Percentiles rank a stretch among this genome's conserved stretches.
Evolutionary conservation across 2,888 invertebrate species (phyloP).

Genomic region (Dicranocentrus wangi): DNA sequence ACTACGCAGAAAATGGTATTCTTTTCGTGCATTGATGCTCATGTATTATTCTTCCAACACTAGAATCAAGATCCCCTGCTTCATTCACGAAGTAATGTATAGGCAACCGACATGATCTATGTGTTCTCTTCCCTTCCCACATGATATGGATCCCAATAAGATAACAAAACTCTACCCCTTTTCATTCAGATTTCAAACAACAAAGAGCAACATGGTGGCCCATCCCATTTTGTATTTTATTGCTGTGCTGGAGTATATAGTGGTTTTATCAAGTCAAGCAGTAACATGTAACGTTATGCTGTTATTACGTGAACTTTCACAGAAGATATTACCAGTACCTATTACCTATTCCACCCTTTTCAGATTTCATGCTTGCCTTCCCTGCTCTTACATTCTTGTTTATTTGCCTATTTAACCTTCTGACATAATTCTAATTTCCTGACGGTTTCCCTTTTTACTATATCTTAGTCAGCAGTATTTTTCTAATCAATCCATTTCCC

Average conservation of each 20-base stretch:
- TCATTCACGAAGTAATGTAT: too few species aligned
- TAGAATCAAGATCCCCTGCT: too few species aligned
- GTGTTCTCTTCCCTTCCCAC: constrained; percentile 4
- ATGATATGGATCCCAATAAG: constrained; percentile 1
- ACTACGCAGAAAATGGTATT: too few species aligned
- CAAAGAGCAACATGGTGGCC: constrained; percentile 48
- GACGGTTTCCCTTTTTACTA: constrained; percentile 26
- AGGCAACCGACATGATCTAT: too few species aligned
- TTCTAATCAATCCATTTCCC: constrained; percentile 33
- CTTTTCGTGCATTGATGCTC: too few species aligned
- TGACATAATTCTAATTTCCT: constrained; percentile 60
- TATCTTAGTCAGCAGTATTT: constrained; percentile 17
- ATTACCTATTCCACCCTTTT: constrained; percentile 51
- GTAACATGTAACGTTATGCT: constrained; percentile 21
- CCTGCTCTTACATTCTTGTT: constrained; percentile 23
- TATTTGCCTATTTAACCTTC: constrained; percentile 46
- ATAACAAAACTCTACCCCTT: constrained; percentile 9
- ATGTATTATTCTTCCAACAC: too few species aligned
- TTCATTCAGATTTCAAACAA: constrained; percentile 28
- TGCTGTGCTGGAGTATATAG: constrained; percentile 39
- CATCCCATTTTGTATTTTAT: constrained; percentile 59
- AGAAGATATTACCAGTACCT: too few species aligned
- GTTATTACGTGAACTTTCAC: not conserved
- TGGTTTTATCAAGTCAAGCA: constrained; percentile 55
- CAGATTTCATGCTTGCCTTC: constrained; percentile 32